A percentile compares a stretch with the other conserved stretches of the same genome.
Evolutionary conservation across 1,140 invertebrate species (phyloP).

Genomic region (Aphelenchoides besseyi): DNA sequence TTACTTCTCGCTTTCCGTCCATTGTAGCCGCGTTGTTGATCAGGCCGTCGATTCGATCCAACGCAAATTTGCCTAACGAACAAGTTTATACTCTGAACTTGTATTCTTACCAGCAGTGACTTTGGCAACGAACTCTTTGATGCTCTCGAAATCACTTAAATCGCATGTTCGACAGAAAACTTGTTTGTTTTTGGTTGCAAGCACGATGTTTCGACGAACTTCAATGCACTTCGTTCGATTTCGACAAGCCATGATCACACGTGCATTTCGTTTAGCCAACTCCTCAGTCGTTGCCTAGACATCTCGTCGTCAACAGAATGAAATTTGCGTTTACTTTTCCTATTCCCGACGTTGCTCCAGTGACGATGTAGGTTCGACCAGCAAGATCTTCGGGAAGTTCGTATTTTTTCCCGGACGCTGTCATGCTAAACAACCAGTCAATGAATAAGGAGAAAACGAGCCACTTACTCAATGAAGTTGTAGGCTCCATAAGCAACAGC

Average conservation of each 20-base stretch:
- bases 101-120: constrained; percentile 54
- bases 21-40: constrained; percentile 58
- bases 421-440: constrained; percentile 45
- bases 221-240: constrained; percentile 60
- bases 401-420: constrained; percentile 48
- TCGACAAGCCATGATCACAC: constrained; percentile 60
- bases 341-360: constrained; percentile 59
- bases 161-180: constrained; percentile 58
- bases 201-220: constrained; percentile 55
- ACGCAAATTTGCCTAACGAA: constrained; percentile 49
- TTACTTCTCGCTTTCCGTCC: constrained; percentile 42
- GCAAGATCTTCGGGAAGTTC: constrained; percentile 52
- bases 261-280: constrained; percentile 56
- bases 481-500: constrained; percentile 51
- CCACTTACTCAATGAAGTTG: constrained; percentile 55
- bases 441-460: constrained; percentile 15
- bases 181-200: constrained; percentile 58
- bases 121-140: constrained; percentile 56
- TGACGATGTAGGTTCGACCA: constrained; percentile 61
- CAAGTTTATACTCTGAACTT: no score
- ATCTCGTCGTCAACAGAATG: background rate
- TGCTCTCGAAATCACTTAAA: constrained; percentile 59
- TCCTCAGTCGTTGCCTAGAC: constrained; percentile 45
- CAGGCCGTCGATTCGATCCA: constrained; percentile 57
- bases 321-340: constrained; percentile 43